Base-by-base conservation (phyloP, 2,797 vertebrate genomes). In the Echiichthys vipera region DNA sequence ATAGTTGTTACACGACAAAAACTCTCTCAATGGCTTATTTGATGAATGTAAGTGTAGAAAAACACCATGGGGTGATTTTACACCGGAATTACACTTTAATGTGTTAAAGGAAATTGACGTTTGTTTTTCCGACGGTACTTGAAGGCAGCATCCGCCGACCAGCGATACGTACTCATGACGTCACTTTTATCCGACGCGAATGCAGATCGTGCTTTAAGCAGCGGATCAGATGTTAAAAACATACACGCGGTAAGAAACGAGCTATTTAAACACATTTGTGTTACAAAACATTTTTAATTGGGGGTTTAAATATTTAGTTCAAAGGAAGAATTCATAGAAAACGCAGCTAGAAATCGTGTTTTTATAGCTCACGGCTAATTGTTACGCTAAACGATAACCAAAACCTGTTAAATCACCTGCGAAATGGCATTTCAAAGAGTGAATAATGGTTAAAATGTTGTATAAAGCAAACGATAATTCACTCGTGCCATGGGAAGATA, bases 131-230 rank as follows among this genome's bases (percentile, higher is more conserved):
- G 18, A 71, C 2, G 1, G 39, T 63, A 0, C 5, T 0, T 78
- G 78, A 90, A 90, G 0, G 77, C 39, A 71, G 15, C 89, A 61
- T 3, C 0, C 2, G 2, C n/a, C 1, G 14, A 24, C 30, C 4
- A 2, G 7, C 17, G 29, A 49, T 25, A 70, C 67, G 59, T 40
- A 45, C 5, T 32, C 25, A 3, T 92, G 89, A 92, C 91, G 91
- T 91, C 73, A 84, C 2, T 47, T 78, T 53, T 10, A 49, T 27
- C 50, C 83, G 85, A 78, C 84, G 4, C 59, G 11, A 14, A 30
- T 7, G 13, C 56, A 37, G 30, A 18, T 77, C 65, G 45, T 34
- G 72, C 1, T 69, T 11, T 10, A 17, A 56, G 55, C 29, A 7
- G 63, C 10, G 37, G 54, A 32, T 50, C 66, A 17, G 54, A 43